Evolutionary conservation across 2,888 invertebrate genomes (phyloP), one percentile per base, ranked within the genome.

Genomic region (Ophion costatus): DNA sequence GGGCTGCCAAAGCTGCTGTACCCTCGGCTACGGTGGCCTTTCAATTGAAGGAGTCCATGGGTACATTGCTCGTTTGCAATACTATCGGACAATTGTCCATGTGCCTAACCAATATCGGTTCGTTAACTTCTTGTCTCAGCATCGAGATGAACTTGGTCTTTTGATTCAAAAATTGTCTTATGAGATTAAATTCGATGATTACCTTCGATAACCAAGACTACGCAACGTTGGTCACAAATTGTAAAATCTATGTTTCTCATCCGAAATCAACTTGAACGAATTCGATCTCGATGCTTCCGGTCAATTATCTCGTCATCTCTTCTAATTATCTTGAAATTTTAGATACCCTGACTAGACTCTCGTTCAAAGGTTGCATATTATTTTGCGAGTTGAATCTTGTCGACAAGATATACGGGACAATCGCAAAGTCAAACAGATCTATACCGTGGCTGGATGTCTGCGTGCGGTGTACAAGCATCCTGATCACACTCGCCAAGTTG

Each of bases 401-500:
- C 2, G 89, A 92, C n/a, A 91, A 90, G 56, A 87, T 95, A 20
- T 94, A 94, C 86, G 84, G 90, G 9, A 90, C 93, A 38, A 89
- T 95, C 38, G 88, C 84, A 4, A 88, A 89, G 14, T 91, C 95
- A 2, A 95, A 95, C 90, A 94, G 96, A 86, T 96, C 96, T 38
- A 93, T 95, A 75, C 95, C 96, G 2, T 96, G 96, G 90, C 94
- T 95, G 88, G 94, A 95, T 87, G 94, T 95, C 69, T 94, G 95
- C 69, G 94, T 94, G 64, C 93, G 94, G 20, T 95, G 95, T 0
- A 94, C 95, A 5, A 94, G 95, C 22, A 95, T 97, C 64, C 94
- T 97, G 51, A 95, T 97, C 64, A 97, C 96, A 90, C 93, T 97
- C 85, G 95, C 95, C 14, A 95, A 96, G 81, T 96, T 96, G 88